Conservation (phyloP, 2,888 invertebrate genomes). For the Axea sp. region DNA sequence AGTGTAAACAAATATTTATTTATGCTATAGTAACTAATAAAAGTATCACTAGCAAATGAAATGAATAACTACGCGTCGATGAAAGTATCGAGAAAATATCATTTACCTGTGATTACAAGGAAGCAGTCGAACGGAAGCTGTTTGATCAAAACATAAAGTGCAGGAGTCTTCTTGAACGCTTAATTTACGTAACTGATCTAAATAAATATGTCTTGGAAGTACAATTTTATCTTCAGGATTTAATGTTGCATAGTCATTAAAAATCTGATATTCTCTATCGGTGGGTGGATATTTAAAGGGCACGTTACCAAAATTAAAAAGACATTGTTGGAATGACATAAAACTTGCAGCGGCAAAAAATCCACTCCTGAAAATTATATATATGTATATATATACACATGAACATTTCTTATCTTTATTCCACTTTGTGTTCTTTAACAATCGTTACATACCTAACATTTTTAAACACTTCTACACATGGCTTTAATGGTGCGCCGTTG, state of each 20-base stretch:
- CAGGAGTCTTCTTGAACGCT: conserved; percentile 91
- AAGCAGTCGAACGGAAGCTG: conserved; percentile 86
- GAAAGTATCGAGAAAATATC: no score
- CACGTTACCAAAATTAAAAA: conserved; percentile 93
- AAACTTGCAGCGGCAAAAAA: conserved; percentile 97
- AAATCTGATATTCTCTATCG: conserved; percentile 84
- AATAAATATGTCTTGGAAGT: conserved; percentile 89
- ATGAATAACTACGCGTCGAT: no score
- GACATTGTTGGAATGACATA: conserved; percentile 97
- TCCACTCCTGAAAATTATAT: conserved; percentile 83
- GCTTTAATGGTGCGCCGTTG: conserved; percentile 87
- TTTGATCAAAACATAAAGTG: conserved; percentile 91
- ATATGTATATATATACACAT: background rate
- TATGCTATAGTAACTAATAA: no score
- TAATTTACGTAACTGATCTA: conserved; percentile 87
- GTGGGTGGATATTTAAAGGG: conserved; percentile 89
- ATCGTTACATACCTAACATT: conserved; percentile 83
- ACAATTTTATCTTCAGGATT: conserved; percentile 89
- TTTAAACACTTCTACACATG: conserved; percentile 87
- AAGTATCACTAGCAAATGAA: no score
- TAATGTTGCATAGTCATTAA: conserved; percentile 89
- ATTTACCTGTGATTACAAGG: conserved; percentile 93
- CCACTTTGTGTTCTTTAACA: background rate
- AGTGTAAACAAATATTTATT: no score
- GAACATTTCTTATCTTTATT: no score